A percentile compares a stretch with the other conserved stretches of the same genome.
Conservation (phyloP, 2,113 vertebrate species). For the Rallus limicola region DNA sequence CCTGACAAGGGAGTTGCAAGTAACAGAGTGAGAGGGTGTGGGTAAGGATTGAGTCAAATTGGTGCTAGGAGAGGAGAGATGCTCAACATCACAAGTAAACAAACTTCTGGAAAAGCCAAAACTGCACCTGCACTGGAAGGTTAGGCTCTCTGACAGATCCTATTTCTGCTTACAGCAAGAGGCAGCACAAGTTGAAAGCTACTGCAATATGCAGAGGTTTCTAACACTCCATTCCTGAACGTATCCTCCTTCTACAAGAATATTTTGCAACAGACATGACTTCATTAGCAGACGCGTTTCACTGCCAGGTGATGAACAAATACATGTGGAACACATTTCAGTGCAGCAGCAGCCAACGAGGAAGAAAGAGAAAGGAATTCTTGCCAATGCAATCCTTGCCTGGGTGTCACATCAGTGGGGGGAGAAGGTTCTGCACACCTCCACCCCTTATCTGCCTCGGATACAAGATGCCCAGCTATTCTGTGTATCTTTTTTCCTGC, state of each 20-base stretch:
- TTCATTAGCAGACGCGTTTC: not conserved
- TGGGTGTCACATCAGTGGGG: not conserved
- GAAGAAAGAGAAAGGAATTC: not conserved
- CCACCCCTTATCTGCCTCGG: not conserved
- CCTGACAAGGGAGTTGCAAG: not conserved
- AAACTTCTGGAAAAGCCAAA: not conserved
- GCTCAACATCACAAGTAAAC: not conserved
- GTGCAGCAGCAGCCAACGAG: not conserved
- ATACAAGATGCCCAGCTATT: too few relatives aligned
- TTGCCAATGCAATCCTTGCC: not conserved
- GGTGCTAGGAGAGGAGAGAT: not conserved
- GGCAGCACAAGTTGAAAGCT: not conserved
- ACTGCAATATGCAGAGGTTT: not conserved
- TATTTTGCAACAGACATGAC: not conserved
- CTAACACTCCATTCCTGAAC: not conserved
- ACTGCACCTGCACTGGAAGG: not conserved
- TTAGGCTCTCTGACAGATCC: not conserved
- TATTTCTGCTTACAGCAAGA: not conserved
- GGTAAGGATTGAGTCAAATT: not conserved
- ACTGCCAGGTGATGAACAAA: not conserved
- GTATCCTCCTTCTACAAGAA: not conserved
- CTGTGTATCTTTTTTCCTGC: not conserved
- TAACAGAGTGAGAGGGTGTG: not conserved
- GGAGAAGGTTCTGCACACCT: not conserved
- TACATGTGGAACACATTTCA: accelerated